Evolutionary conservation across 1,140 invertebrate species (phyloP).

Genomic region (Drosophila burlai): DNA sequence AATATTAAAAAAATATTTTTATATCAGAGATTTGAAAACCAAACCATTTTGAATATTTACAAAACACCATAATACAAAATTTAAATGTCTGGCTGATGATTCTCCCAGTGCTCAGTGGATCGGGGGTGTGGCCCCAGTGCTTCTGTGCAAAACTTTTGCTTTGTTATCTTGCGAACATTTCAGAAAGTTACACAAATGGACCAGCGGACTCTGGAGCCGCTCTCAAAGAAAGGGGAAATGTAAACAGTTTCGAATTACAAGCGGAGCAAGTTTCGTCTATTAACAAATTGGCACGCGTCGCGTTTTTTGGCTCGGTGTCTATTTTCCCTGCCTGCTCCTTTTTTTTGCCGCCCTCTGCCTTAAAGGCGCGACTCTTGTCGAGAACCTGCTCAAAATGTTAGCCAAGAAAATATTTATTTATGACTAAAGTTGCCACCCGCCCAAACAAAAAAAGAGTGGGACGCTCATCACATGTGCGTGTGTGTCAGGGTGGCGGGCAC

Average conservation of each 20-base stretch:
- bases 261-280: conserved; percentile 62
- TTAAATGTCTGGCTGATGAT: not conserved
- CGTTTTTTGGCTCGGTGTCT: conserved; percentile 10
- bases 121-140: not conserved
- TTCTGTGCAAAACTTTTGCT: conserved; percentile 53
- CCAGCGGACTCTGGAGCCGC: conserved; percentile 33
- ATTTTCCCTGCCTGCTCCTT: not conserved
- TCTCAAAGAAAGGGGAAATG: conserved; percentile 28
- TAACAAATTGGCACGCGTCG: conserved; percentile 79
- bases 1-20: too few species aligned
- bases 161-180: conserved; percentile 70
- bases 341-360: not conserved
- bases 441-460: conserved; percentile 5
- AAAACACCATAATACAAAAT: too few species aligned
- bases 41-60: too few species aligned
- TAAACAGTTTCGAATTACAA: conserved; percentile 80
- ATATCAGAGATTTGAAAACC: too few species aligned
- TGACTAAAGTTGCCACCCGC: conserved; percentile 61
- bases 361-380: conserved; percentile 35
- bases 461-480: conserved; percentile 2
- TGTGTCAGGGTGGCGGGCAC: not conserved
- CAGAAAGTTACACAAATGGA: conserved; percentile 70
- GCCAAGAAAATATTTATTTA: conserved; percentile 76
- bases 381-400: conserved; percentile 69
- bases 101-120: conserved; percentile 12